A percentile compares a stretch with the other conserved stretches of the same genome.
Conservation (phyloP, 2,797 vertebrate species). For the Prionace glauca region DNA sequence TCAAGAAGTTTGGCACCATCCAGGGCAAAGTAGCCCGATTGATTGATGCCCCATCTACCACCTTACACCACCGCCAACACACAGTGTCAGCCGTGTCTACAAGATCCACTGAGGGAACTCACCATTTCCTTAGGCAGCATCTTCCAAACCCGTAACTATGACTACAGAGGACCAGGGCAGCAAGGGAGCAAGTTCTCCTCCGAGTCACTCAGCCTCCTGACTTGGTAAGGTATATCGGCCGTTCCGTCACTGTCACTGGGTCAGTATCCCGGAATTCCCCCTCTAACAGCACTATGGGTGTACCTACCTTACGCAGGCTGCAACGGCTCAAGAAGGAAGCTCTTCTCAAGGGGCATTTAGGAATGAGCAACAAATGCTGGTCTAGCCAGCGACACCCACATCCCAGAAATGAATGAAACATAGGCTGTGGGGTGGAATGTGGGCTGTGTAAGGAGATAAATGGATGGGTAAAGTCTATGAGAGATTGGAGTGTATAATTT, state of each 20-base stretch:
- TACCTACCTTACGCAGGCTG: background rate
- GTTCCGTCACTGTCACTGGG: background rate
- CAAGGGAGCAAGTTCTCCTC: background rate
- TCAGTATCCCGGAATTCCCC: background rate
- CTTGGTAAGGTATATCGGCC: too few species aligned
- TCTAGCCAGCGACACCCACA: background rate
- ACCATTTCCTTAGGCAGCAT: background rate
- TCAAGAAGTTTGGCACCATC: background rate
- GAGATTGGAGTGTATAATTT: background rate
- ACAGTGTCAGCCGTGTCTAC: background rate
- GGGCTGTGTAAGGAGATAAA: background rate
- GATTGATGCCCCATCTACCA: background rate
- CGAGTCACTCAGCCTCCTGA: background rate
- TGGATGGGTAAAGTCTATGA: background rate
- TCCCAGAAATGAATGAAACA: background rate
- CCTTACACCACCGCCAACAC: background rate
- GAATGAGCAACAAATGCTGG: background rate
- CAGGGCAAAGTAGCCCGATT: too few species aligned
- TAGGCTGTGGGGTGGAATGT: background rate
- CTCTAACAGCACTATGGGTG: background rate
- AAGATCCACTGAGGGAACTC: background rate
- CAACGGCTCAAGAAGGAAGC: background rate
- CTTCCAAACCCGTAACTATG: background rate
- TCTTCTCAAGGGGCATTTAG: background rate
- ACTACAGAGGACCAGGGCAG: background rate